A percentile compares a stretch with the other conserved stretches of the same genome.
Evolutionary conservation across 2,113 vertebrate species (phyloP).

Genomic region (Phodopus roborovskii): DNA sequence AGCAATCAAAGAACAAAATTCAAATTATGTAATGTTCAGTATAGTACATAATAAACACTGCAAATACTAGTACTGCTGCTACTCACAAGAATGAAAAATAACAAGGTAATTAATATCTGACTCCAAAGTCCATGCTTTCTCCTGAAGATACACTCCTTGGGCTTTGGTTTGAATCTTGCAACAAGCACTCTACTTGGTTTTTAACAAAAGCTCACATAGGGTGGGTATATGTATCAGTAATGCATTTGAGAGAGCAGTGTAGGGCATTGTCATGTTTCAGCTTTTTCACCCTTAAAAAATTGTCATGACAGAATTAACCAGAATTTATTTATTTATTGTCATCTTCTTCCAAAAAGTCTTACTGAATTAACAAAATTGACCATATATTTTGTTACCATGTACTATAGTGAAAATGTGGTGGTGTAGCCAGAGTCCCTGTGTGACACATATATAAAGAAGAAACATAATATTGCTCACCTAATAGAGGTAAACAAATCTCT

Average conservation of each 20-base stretch:
- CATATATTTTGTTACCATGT: not conserved
- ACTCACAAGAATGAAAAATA: not conserved
- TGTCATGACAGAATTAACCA: not conserved
- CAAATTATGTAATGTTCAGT: not conserved
- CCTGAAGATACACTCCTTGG: not conserved
- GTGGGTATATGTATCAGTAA: not conserved
- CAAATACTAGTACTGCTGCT: not conserved
- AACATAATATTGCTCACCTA: conserved; percentile 2
- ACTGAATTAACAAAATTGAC: not conserved
- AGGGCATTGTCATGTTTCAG: not conserved
- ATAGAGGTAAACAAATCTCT: conserved; percentile 22
- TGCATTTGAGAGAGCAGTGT: no score
- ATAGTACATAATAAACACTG: not conserved
- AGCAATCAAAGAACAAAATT: conserved; percentile 15
- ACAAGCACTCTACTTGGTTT: not conserved
- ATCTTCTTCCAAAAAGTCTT: conserved; percentile 13
- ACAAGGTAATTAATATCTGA: not conserved
- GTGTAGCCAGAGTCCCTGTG: not conserved
- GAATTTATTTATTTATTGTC: not conserved
- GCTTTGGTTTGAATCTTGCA: not conserved
- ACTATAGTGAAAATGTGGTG: not conserved
- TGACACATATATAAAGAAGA: not conserved
- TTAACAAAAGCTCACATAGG: not conserved
- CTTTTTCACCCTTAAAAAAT: not conserved
- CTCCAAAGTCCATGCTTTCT: not conserved